Conservation (phyloP, 2,888 invertebrate species). For the Carabus problematicus region DNA sequence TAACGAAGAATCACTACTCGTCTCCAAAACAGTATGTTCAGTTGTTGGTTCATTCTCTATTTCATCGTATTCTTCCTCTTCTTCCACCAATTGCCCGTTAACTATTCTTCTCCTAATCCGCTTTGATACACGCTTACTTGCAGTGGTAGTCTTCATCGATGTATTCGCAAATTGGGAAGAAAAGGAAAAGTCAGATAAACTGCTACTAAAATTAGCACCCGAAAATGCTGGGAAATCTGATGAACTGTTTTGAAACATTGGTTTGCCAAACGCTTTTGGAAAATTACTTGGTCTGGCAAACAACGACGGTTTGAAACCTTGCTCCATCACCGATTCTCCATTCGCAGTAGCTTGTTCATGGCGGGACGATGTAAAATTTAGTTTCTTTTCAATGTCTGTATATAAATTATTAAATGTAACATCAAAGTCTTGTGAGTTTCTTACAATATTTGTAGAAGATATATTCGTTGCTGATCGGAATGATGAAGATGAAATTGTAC, state of each 20-base stretch:
- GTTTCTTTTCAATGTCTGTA: no score
- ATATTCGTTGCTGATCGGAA: not conserved
- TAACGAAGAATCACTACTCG: conserved; percentile 1
- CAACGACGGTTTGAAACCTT: not conserved
- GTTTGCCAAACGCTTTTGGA: not conserved
- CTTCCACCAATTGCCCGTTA: conserved; percentile 28
- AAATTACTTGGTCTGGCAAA: not conserved
- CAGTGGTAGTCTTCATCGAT: conserved; percentile 16
- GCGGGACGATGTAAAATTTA: no score
- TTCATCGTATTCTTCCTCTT: conserved; percentile 38
- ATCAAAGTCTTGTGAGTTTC: no score
- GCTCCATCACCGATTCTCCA: not conserved
- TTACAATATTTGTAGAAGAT: not conserved
- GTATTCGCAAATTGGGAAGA: conserved; percentile 20
- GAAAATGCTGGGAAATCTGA: no score
- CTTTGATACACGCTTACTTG: conserved; percentile 24
- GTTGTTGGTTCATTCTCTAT: conserved; percentile 29
- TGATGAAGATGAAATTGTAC: conserved; percentile 3
- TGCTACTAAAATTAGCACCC: not conserved
- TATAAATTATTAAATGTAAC: no score
- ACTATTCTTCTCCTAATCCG: conserved; percentile 20
- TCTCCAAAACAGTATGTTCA: conserved; percentile 16
- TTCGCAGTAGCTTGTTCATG: no score
- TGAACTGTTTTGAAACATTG: no score
- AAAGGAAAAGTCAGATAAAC: conserved; percentile 14